These are phyloP conservation scores for Fistularia tabacaria DNA, from an alignment of 2,797 vertebrate genomes.

Conservation along the genomic window DNA sequence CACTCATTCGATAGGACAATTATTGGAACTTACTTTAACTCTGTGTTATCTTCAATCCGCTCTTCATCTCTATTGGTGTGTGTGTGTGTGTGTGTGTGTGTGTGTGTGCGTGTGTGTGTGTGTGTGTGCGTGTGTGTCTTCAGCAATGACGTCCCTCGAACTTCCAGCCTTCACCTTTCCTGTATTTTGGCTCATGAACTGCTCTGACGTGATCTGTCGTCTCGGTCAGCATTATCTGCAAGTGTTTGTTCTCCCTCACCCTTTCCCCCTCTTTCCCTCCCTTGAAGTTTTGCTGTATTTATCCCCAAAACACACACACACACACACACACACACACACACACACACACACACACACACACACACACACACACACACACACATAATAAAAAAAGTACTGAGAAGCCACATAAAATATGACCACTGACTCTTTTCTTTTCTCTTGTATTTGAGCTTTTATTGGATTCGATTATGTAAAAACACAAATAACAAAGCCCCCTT, in stretches of 20 bases:
- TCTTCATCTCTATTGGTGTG: background rate
- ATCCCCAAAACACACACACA: conserved; percentile 18
- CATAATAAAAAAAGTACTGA: conserved; percentile 25
- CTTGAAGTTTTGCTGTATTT: background rate
- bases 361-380: background rate
- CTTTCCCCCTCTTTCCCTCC: background rate
- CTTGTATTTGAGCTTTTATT: background rate
- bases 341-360: conserved; percentile 5
- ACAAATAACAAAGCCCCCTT: no score
- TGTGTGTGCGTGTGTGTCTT: background rate
- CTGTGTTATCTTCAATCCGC: no score
- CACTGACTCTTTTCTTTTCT: conserved; percentile 38
- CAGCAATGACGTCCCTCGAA: background rate
- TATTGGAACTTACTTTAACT: background rate
- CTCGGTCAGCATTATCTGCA: no score
- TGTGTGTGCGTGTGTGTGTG: background rate
- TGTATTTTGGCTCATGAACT: no score
- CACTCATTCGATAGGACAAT: no score
- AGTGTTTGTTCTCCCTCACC: background rate
- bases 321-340: conserved; percentile 23
- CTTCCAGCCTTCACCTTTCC: background rate
- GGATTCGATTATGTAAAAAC: no score
- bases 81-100: no score
- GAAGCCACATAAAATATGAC: conserved; percentile 33
- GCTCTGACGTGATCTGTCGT: no score